Base-by-base conservation (phyloP, 2,797 vertebrate species). In the Sarcoramphus papa region DNA sequence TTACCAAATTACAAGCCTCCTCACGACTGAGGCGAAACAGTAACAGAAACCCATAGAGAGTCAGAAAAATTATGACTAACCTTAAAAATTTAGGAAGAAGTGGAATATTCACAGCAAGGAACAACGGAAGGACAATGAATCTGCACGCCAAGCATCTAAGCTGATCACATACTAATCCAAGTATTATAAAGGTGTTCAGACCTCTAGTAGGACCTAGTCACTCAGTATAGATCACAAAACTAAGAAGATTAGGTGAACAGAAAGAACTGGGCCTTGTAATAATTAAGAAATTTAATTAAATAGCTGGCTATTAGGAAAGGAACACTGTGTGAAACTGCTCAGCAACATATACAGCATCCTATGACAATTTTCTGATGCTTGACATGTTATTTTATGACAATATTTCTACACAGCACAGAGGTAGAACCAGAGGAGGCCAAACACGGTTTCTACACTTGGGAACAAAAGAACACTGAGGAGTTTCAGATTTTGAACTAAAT, bases 81-180 rank as follows among this genome's bases (percentile, higher is more conserved):
- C 4, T 27, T 35, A 80, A 88, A 75, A 69, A 59, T 27, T 56
- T 45, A 63, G 27, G 54, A 65, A 78, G 37, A 57, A 64, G 6
- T 5, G 17, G n/a, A 87, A 69, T 40, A 79, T 65, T 76, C 13
- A 53, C 24, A 81, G 41, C 7, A 75, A 62, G 28, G 33, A 88
- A 31, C 15, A 53, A 88, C 54, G 6, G 28, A 89, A 51, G 5
- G 31, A 13, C 5, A 10, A 9, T 4, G 21, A 85, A 30, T 31
- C 45, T 20, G 22, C 17, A 24, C 15, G 13, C 3, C 41, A 75
- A 90, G 30, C 2, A 65, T 18, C 54, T 73, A 37, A 73, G 21
- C 4, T 6, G 2, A 53, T 22, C 0, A 0, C 24, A 40, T 12
- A 56, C 13, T 37, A 67, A 88, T 56, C 22, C 19, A 70, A 62